Conservation (phyloP, 2,113 vertebrate species). For the Hepsetus odoe region DNA sequence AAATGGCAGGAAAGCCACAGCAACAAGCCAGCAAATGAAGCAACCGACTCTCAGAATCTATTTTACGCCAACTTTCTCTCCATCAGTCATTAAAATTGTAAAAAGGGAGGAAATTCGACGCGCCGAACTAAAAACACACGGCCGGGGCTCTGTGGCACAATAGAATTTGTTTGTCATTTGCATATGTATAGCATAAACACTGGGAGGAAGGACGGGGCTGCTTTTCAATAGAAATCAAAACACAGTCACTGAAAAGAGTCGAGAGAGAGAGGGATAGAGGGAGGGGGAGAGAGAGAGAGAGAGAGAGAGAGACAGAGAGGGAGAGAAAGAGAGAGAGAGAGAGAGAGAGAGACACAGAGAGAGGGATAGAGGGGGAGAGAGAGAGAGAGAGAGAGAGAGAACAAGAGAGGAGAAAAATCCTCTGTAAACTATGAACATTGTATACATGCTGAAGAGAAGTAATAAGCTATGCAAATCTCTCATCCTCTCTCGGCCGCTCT, state of each 20-base stretch:
- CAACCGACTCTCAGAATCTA: neutral
- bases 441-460: conserved; percentile 45
- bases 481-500: conserved; percentile 21
- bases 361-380: too few relatives aligned
- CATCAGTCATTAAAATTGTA: conserved; percentile 12
- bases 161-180: conserved; percentile 55
- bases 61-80: conserved; percentile 21
- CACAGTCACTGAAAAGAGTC: conserved; percentile 38
- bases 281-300: too few relatives aligned
- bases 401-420: conserved; percentile 24
- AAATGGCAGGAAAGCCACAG: neutral
- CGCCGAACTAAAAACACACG: conserved; percentile 35
- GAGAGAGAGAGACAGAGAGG: conserved; percentile 10
- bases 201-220: conserved; percentile 38
- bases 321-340: conserved; percentile 5
- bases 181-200: conserved; percentile 51
- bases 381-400: conserved; percentile 4
- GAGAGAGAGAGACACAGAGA: conserved; percentile 5
- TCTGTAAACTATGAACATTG: conserved; percentile 39
- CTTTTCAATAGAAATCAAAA: conserved; percentile 53
- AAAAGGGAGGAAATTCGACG: conserved; percentile 12
- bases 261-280: neutral
- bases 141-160: conserved; percentile 34
- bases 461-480: conserved; percentile 58
- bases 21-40: neutral